Evolutionary conservation across 2,797 vertebrate species (phyloP).

Genomic region (Scolopax bukidnonensis): DNA sequence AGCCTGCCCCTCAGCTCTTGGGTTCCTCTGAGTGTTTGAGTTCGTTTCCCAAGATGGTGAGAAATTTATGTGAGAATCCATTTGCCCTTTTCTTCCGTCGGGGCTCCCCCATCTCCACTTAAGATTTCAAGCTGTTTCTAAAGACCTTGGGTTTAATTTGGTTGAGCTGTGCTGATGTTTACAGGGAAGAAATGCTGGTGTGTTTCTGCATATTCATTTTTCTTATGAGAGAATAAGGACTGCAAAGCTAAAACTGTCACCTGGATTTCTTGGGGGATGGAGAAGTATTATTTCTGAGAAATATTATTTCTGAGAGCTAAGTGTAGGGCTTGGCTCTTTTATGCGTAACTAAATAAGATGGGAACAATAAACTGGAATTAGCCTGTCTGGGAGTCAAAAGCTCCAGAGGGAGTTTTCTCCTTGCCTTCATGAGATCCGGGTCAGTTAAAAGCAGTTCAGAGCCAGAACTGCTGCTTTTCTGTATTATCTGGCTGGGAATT

Average conservation of each 20-base stretch:
- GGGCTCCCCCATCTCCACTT: background rate
- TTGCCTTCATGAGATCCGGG: background rate
- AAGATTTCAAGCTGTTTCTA: background rate
- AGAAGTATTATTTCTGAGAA: background rate
- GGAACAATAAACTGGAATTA: background rate
- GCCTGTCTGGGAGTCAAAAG: background rate
- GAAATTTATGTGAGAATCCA: background rate
- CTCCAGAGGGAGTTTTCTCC: background rate
- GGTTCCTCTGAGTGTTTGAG: background rate
- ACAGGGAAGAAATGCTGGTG: background rate
- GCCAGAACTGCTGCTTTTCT: background rate
- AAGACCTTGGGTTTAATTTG: background rate
- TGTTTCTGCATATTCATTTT: background rate
- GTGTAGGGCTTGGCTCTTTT: background rate
- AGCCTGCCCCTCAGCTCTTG: background rate
- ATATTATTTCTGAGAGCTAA: background rate
- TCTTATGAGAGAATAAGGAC: background rate
- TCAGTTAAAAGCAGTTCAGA: background rate
- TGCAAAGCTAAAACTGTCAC: background rate
- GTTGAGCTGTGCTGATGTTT: background rate
- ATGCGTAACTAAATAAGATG: background rate
- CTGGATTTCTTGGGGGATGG: background rate
- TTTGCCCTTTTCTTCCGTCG: background rate
- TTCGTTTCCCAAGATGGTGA: background rate
- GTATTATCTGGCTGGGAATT: background rate